These are phyloP conservation scores for Tiaroga cobitis DNA, from an alignment of 2,797 vertebrate genomes.

Conservation along the genomic window DNA sequence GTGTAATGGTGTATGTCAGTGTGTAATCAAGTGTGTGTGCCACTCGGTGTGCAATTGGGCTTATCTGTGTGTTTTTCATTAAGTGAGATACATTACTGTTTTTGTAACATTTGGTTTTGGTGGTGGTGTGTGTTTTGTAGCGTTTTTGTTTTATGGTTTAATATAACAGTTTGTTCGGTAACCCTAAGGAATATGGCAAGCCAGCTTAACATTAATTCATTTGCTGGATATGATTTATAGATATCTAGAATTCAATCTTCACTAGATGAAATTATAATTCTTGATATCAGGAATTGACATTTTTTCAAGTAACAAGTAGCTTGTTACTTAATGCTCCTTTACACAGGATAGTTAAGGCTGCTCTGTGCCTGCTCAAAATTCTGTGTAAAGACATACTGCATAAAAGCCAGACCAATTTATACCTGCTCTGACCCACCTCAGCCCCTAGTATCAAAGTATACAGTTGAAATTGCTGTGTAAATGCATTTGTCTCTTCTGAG, in stretches of 20 bases:
- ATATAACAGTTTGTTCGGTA: neutral
- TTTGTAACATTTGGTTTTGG: constrained; percentile 20
- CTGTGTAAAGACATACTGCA: no score
- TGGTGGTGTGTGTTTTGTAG: neutral
- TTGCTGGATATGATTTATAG: neutral
- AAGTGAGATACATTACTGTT: constrained; percentile 24
- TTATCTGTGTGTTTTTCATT: constrained; percentile 31
- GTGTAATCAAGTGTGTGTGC: constrained; percentile 65
- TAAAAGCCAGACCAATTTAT: no score
- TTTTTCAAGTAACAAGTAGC: neutral
- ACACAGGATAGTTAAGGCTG: neutral
- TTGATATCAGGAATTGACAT: neutral
- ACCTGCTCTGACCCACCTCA: neutral
- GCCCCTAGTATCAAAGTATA: no score
- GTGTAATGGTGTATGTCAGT: constrained; percentile 68
- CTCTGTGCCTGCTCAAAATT: neutral
- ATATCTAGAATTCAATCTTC: neutral
- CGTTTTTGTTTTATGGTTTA: neutral
- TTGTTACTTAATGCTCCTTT: neutral
- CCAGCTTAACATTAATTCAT: neutral
- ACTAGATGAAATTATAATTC: neutral
- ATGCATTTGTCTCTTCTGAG: no score
- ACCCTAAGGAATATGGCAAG: neutral
- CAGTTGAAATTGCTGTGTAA: no score
- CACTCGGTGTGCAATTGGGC: constrained; percentile 60